phyloP scores from a whole-genome alignment of 1,140 invertebrate species.

The Sycobia sp. region DNA sequence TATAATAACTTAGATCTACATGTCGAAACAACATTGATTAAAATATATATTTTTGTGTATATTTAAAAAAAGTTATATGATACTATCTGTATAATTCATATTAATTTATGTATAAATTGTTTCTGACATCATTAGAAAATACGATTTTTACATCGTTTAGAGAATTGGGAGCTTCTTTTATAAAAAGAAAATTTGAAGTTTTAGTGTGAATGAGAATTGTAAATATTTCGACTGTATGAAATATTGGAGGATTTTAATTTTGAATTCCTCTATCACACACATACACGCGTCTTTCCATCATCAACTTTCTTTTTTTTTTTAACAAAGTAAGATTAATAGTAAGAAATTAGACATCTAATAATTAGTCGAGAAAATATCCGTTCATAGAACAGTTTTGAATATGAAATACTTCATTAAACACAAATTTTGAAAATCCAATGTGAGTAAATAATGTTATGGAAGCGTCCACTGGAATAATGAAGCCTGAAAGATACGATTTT shows the following conservation, averaged over 20 bases:
- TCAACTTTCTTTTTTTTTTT: slow-evolving; percentile 18
- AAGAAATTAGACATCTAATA: too few relatives aligned
- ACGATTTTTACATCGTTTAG: slow-evolving; percentile 22
- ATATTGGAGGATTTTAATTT: not conserved
- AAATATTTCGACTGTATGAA: slow-evolving; percentile 29
- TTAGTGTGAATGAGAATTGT: slow-evolving; percentile 28
- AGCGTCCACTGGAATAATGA: slow-evolving; percentile 19
- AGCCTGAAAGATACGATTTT: slow-evolving; percentile 4
- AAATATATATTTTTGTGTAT: slow-evolving; percentile 22
- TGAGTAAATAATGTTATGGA: slow-evolving; percentile 10
- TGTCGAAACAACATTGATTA: too few relatives aligned
- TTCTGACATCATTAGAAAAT: slow-evolving; percentile 16
- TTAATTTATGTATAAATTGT: slow-evolving; percentile 20
- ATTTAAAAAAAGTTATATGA: slow-evolving; percentile 11
- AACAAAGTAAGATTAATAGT: too few relatives aligned
- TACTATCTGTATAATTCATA: slow-evolving; percentile 34
- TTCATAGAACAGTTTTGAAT: too few relatives aligned
- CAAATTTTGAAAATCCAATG: slow-evolving; percentile 15
- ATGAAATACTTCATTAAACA: too few relatives aligned
- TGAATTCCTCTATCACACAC: slow-evolving; percentile 2
- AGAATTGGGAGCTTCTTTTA: slow-evolving; percentile 31
- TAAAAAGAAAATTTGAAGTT: slow-evolving; percentile 29
- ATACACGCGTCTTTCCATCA: slow-evolving; percentile 21
- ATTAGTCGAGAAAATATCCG: too few relatives aligned
- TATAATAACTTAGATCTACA: slow-evolving; percentile 4